Conservation (phyloP, 2,797 vertebrate genomes). For the Gephyroberyx darwinii region DNA sequence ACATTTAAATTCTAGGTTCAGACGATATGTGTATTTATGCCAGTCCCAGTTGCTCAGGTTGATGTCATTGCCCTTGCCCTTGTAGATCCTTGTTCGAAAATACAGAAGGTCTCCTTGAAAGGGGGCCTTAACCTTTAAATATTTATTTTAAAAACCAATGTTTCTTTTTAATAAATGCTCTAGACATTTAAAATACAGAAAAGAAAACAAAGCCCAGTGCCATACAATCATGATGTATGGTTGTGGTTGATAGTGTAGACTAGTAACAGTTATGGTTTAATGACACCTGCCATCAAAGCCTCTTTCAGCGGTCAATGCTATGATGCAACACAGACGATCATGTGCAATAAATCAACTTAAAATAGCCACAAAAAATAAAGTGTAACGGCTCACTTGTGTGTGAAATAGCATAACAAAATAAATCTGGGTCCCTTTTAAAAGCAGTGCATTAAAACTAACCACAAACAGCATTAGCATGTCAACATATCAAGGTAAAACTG, state of each 20-base stretch:
- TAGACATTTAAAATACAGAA: constrained; percentile 9
- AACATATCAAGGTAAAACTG: not conserved
- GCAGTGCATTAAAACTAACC: constrained; percentile 4
- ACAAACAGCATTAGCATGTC: constrained; percentile 5
- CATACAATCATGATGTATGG: not conserved
- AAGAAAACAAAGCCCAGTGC: not conserved
- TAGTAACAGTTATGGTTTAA: not conserved
- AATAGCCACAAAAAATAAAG: constrained; percentile 10
- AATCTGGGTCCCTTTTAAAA: constrained; percentile 46
- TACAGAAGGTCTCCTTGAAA: not conserved
- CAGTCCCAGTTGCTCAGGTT: constrained; percentile 14
- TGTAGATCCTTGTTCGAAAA: constrained; percentile 33
- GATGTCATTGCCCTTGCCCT: constrained; percentile 4
- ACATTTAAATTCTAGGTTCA: constrained; percentile 11
- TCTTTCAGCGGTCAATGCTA: not conserved
- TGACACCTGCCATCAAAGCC: not conserved
- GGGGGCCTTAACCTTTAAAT: not conserved
- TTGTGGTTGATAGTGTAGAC: not conserved
- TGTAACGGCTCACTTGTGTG: not conserved
- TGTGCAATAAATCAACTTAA: not conserved
- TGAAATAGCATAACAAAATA: not conserved
- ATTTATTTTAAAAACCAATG: not conserved
- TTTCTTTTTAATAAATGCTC: not conserved
- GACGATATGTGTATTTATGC: constrained; percentile 14
- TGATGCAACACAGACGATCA: not conserved